Evolutionary conservation across 1,140 invertebrate species (phyloP).

Genomic region (Zaprionus capensis): DNA sequence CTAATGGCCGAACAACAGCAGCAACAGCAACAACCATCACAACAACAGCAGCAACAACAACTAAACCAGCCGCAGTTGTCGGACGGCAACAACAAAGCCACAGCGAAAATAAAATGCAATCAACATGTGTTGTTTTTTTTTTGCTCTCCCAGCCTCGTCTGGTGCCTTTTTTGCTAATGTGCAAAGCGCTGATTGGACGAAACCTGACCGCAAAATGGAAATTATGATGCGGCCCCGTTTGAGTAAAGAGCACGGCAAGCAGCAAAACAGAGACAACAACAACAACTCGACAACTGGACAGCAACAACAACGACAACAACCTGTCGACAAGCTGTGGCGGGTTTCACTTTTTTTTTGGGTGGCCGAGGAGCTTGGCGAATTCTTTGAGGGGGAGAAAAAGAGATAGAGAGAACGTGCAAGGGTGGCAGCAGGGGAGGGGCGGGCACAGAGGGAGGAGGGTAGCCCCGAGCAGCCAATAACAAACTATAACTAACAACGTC

Average conservation of each 20-base stretch:
- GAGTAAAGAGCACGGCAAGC: conserved; percentile 78
- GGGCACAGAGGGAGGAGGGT: not conserved
- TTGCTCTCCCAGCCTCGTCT: conserved; percentile 19
- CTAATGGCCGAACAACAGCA: conserved; percentile 69
- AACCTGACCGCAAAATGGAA: conserved; percentile 81
- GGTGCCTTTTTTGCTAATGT: conserved; percentile 63
- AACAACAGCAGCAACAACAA: conserved; percentile 40
- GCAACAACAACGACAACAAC: conserved; percentile 46
- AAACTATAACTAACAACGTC: conserved; percentile 81
- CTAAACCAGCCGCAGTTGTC: conserved; percentile 43
- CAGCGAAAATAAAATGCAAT: conserved; percentile 71
- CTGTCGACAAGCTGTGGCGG: conserved; percentile 61
- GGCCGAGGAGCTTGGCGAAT: conserved; percentile 30
- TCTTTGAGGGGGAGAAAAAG: conserved; percentile 28
- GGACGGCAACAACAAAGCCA: conserved; percentile 70
- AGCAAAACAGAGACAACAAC: conserved; percentile 39
- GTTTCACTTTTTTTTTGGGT: conserved; percentile 68
- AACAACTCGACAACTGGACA: conserved; percentile 35
- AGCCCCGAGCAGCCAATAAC: conserved; percentile 66
- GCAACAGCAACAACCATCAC: conserved; percentile 33
- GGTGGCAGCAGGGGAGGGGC: not conserved
- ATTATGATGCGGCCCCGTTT: conserved; percentile 80
- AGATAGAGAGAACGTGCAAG: not conserved
- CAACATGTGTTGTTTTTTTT: conserved; percentile 67
- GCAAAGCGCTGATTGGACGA: conserved; percentile 82